Evolutionary conservation across 2,888 invertebrate species (phyloP), one percentile per base, ranked within the genome.

Genomic region (Parascotia fuliginaria): DNA sequence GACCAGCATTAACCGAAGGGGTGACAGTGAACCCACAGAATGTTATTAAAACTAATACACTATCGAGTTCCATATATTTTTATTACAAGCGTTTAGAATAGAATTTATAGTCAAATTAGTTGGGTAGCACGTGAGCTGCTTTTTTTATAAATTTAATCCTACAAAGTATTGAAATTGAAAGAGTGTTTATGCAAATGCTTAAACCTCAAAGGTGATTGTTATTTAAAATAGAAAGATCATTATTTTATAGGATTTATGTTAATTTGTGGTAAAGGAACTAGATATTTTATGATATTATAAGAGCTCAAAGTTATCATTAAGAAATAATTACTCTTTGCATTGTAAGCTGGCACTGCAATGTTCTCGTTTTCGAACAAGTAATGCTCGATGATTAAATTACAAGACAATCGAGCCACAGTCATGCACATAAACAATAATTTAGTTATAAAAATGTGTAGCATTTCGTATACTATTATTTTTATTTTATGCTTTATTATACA

Each of bases 1-100:
- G 81, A 69, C 70, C 57, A 63, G 75, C 68, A 79, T 83, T 79
- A 81, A 71, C 63, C 39, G 65, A 78, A 84, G 79, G 88, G 89
- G 84, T 87, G 85, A 80, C 74, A 75, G 60, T 74, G 63, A 29
- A 29, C 74, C 69, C 66, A 73, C 66, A 78, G 7, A 81, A 79
- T 74, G 78, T 77, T 73, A 73, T 75, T 78, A 76, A 79, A 83
- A 80, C 34, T 22, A 45, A 33, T 42, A 38, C 32, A 4, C 16
- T 11, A 39, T 53, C 31, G 9, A 24, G 13, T 49, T 29, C 24
- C 24, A 29, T 27, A n/a, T n/a, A 16, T 16, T 24, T 19, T 15
- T 12, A 34, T 3, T 41, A 12, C 33, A 49, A 45, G 15, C 12
- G 28, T 15, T 42, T 32, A 48, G 2, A 11, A 45, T 58, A 55